phyloP scores from a whole-genome alignment of 1,140 invertebrate genomes.

The Tenebrio molitor region DNA sequence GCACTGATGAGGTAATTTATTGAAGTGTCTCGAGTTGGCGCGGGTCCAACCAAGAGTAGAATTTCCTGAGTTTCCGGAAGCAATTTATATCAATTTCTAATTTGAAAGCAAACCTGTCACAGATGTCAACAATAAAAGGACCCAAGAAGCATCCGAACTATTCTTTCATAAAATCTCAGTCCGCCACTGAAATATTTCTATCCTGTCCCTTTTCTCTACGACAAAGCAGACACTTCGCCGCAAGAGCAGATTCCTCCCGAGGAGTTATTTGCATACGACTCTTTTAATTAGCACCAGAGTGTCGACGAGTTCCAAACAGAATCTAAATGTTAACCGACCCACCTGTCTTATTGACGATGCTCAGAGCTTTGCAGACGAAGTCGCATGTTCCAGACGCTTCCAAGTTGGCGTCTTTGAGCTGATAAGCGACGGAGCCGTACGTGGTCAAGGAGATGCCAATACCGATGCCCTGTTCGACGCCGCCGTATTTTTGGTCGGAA shows the following conservation, averaged over 20 bases:
- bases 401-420: slow-evolving; percentile 85
- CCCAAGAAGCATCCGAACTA: background rate
- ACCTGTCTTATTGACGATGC: slow-evolving; percentile 83
- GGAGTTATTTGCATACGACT: too few relatives aligned
- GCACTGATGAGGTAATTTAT: slow-evolving; percentile 11
- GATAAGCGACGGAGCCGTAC: slow-evolving; percentile 84
- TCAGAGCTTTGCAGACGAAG: slow-evolving; percentile 80
- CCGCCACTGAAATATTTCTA: background rate
- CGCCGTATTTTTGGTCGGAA: slow-evolving; percentile 70
- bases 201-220: background rate
- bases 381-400: slow-evolving; percentile 83
- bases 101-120: slow-evolving; percentile 16
- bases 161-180: slow-evolving; percentile 6
- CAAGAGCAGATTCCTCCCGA: too few relatives aligned
- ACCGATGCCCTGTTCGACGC: slow-evolving; percentile 63
- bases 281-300: too few relatives aligned
- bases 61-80: slow-evolving; percentile 12
- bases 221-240: too few relatives aligned
- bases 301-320: too few relatives aligned
- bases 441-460: slow-evolving; percentile 75
- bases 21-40: slow-evolving; percentile 3
- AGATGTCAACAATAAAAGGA: slow-evolving; percentile 19
- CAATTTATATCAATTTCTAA: slow-evolving; percentile 37
- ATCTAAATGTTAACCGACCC: too few relatives aligned
- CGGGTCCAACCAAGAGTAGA: slow-evolving; percentile 2